Base-by-base conservation (phyloP, 2,797 vertebrate genomes). In the Rhinoraja longicauda region DNA sequence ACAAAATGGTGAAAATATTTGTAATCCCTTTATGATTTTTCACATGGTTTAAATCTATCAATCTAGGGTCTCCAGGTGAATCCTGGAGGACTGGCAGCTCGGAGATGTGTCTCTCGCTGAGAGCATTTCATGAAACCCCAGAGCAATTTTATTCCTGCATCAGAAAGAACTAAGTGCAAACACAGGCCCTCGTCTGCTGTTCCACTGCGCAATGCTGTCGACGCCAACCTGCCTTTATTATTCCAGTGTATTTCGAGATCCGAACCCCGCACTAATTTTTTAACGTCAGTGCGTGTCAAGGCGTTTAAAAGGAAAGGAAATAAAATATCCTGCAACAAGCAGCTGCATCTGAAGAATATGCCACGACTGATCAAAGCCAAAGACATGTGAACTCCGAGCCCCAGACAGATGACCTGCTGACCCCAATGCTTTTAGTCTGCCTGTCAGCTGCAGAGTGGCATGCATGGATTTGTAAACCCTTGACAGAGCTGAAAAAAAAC, bases 371-470 rank as follows among this genome's bases (percentile, higher is more conserved):
- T 92, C 90, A 92, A 92, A 92, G 90, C 70, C 36, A 92, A 75
- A 70, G 90, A 75, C 39, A 24, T 26, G 45, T 75, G 67, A 72
- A 92, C 67, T 53, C 26, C 29, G 67, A 72, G 39, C 90, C 39
- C 90, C 70, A 92, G 90, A 92, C 90, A 92, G 90, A 92, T 75
- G 90, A 92, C 90, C 90, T 15, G 4, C 75, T 45, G 90, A 75
- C 90, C 67, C 90, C 70, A 72, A 88, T 88, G 90, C 90, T 92
- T 92, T 92, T 92, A 92, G 90, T 92, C 70, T 75, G 90, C 70
- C 70, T 92, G 90, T 92, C 90, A 92, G 90, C 90, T 91, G 70
- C 26, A 24, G 1, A 29, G 21, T 73, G 90, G 90, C 90, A 92
- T 92, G 90, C 72, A 75, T 36, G 72, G 72, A 92, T 45, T 70